A percentile compares a stretch with the other conserved stretches of the same genome.
phyloP scores from a whole-genome alignment of 2,888 invertebrate genomes.

The Hedychridium roseum region DNA sequence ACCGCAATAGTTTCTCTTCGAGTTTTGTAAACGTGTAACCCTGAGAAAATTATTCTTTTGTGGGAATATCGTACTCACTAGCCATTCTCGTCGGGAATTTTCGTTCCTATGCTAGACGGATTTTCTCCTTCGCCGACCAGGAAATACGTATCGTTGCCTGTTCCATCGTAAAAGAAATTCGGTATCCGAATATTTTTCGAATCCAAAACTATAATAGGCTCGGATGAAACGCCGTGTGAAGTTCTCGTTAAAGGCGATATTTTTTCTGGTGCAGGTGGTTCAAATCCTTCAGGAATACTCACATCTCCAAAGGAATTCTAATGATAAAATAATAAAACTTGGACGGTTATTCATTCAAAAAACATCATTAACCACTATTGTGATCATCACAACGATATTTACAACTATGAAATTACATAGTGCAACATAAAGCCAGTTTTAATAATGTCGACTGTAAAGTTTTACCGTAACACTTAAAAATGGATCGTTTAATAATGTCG shows the following conservation, averaged over 20 bases:
- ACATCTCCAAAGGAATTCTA: constrained; percentile 91
- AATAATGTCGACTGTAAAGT: not conserved
- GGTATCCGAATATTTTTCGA: constrained; percentile 81
- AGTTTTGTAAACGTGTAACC: not conserved
- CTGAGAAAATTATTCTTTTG: not conserved
- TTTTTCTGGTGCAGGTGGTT: constrained; percentile 78
- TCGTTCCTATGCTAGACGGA: constrained; percentile 81
- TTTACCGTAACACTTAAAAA: not conserved
- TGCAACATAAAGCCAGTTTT: not conserved
- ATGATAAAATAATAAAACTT: constrained; percentile 23
- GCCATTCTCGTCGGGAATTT: constrained; percentile 90
- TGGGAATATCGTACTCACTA: constrained; percentile 75
- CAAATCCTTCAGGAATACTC: constrained; percentile 89
- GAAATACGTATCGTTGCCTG: constrained; percentile 80
- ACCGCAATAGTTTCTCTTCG: not conserved
- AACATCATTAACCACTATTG: not conserved
- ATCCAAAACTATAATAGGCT: constrained; percentile 78
- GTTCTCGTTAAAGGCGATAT: constrained; percentile 70
- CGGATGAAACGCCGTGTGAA: constrained; percentile 75
- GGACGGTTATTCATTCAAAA: not conserved
- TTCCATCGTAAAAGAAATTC: constrained; percentile 81
- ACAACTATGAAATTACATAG: not conserved
- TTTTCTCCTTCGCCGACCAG: constrained; percentile 91
- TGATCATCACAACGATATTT: not conserved
- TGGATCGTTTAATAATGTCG: not conserved